Conservation (phyloP, 2,888 invertebrate genomes). For the Andrena flavipes region DNA sequence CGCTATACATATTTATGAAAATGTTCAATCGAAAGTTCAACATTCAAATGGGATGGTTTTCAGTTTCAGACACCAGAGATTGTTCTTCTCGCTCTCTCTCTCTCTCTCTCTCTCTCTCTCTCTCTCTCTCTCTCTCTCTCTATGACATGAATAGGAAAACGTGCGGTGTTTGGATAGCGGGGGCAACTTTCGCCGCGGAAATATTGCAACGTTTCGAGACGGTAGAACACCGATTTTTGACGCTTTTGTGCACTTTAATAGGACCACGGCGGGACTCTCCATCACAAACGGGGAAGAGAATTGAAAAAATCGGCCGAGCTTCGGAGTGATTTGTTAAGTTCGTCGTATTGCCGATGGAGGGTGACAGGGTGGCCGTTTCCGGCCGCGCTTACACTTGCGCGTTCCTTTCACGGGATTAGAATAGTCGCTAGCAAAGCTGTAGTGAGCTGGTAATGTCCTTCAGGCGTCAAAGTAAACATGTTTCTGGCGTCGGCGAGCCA, state of each 20-base stretch:
- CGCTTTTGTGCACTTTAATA: constrained; percentile 23
- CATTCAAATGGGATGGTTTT: constrained; percentile 39
- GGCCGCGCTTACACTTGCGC: background rate
- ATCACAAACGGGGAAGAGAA: constrained; percentile 26
- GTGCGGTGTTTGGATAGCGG: constrained; percentile 23
- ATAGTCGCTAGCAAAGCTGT: no score
- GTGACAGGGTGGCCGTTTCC: constrained; percentile 36
- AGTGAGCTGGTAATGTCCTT: no score
- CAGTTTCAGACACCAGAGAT: constrained; percentile 30
- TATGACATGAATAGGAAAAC: background rate
- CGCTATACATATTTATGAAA: constrained; percentile 52
- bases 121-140: no score
- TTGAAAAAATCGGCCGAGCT: constrained; percentile 42
- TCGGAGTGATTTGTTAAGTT: constrained; percentile 18
- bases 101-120: background rate
- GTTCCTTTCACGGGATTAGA: background rate
- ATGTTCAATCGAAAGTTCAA: constrained; percentile 49
- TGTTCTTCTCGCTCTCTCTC: constrained; percentile 7
- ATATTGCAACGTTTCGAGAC: constrained; percentile 31
- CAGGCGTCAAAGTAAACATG: no score
- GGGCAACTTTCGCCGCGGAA: constrained; percentile 3
- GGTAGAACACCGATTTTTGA: constrained; percentile 21
- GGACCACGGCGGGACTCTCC: constrained; percentile 1
- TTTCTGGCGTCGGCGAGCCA: no score
- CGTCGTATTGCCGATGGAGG: constrained; percentile 28